Evolutionary conservation across 35 echinoderm and acorn worm species (phyloP), one percentile per base, ranked within the genome.

Genomic region (Apostichopus californicus): DNA sequence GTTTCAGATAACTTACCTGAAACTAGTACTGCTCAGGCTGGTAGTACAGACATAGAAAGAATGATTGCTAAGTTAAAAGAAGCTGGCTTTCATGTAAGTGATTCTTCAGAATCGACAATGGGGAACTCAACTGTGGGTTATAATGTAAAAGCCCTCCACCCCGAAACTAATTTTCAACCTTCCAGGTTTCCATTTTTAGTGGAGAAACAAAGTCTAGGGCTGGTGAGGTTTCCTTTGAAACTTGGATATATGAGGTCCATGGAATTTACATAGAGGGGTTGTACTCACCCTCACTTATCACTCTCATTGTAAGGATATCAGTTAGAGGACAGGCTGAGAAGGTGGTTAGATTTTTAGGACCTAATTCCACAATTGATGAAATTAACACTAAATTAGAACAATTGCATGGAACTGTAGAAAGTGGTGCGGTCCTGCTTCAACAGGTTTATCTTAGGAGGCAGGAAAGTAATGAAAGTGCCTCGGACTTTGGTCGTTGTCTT

Each of bases 231-330:
- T 59, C 4, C 0, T 93, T 87, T 64, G 92, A 93, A 14, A 20
- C 53, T 3, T 93, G 92, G 92, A 56, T 23, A 11, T 89, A 93
- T 78, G 92, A 88, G 56, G 86, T 93, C 1, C 8, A 25, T 9
- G 57, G 66, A 8, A 14, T 78, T 1, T 0, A 6, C 1, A 78
- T 0, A 72, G 85, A 78, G 13, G 77, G 68, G 17, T 57, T 5
- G 18, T 81, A 93, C 24, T 56, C 18, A 28, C 34, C 18, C 1
- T 65, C 77, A 18, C 53, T 78, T 54, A 21, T 87, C 0, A 78
- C 81, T 54, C 82, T 73, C 2, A 81, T 87, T 55, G 66, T 93
- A 0, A 15, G 92, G 12, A 86, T 73, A 23, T 93, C 92, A 34
- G 46, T 93, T 8, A 70, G 86, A 5, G 86, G 85, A 12, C 52